Base-by-base conservation (phyloP, 1,140 invertebrate genomes). In the Drosophila gunungcola region DNA sequence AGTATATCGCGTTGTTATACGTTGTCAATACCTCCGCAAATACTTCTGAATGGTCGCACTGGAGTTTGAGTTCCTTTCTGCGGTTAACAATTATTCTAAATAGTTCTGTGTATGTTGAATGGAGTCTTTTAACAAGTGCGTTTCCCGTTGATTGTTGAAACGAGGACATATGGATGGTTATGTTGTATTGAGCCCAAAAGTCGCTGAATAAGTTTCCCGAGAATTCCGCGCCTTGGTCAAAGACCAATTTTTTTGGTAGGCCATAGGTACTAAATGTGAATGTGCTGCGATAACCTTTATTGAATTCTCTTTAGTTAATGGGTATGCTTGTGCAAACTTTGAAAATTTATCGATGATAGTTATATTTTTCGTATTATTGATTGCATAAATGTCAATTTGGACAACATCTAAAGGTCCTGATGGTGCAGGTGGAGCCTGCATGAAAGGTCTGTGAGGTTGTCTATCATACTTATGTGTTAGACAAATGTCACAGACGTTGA, bases 271-370 rank as follows among this genome's bases (percentile, higher is more conserved):
- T 11, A 0, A 21, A 21, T 9, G 2, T 36, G 27, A 46, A 4
- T n/a, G n/a, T 16, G 42, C 55, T 46, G 48, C 46, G 0, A 49
- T 32, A 2, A 49, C 27, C 9, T 57, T 57, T 45, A 46, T 45
- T 46, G 11, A 13, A 12, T 48, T 63, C n/a, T 12, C 39, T 63
- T 54, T 63, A 4, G 41, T 34, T 45, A 63, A 11, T 25, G 41
- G 41, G 9, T 63, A 63, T 38, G 60, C 60, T n/a, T 39, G 27
- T 45, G 60, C 49, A 10, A 63, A 53, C 27, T 63, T 63, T 36
- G 41, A 63, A 11, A 53, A 55, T 39, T 55, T 38, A 21, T 55
- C 51, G 12, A 55, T 63, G 21, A 54, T 12, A 13, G 38, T 61
- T 11, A 52, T n/a, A 27, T 38, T 1, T 2, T 2, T 10, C 3